Evolutionary conservation across 2,888 invertebrate genomes (phyloP).

Genomic region (Laspeyria flexula): DNA sequence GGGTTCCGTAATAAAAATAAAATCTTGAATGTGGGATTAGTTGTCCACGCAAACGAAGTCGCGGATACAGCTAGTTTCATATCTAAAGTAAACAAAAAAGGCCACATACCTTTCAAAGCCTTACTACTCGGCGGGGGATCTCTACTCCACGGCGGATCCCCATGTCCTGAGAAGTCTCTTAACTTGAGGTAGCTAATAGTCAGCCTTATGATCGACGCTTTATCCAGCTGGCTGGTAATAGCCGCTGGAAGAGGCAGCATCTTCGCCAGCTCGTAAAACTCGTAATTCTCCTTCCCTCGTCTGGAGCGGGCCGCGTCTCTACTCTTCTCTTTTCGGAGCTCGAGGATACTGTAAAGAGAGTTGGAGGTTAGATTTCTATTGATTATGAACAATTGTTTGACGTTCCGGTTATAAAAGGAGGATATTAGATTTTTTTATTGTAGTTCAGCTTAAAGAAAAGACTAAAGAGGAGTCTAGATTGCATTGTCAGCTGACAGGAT

Average conservation of each 20-base stretch:
- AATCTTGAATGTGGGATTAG: too few species aligned
- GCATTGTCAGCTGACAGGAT: too few species aligned
- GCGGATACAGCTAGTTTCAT: too few species aligned
- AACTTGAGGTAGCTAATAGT: slow-evolving; percentile 98
- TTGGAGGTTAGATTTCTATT: slow-evolving; percentile 45
- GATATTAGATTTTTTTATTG: too few species aligned
- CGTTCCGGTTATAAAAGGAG: neutral
- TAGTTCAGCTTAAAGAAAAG: too few species aligned
- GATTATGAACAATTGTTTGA: neutral
- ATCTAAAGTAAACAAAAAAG: too few species aligned
- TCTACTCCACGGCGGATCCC: slow-evolving; percentile 98
- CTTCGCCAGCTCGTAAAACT: slow-evolving; percentile 98
- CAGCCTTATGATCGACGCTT: slow-evolving; percentile 98
- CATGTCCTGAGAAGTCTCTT: slow-evolving; percentile 97
- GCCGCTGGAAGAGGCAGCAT: slow-evolving; percentile 96
- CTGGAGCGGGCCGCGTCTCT: slow-evolving; percentile 96
- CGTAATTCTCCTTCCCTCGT: slow-evolving; percentile 97
- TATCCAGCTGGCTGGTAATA: slow-evolving; percentile 97
- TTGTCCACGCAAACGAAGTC: too few species aligned
- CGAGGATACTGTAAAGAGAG: slow-evolving; percentile 93
- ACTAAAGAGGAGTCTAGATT: too few species aligned
- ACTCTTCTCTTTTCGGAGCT: slow-evolving; percentile 97
- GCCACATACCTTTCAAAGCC: slow-evolving; percentile 91
- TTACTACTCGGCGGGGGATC: slow-evolving; percentile 92
- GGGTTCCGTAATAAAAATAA: too few species aligned